Evolutionary conservation across 1,140 invertebrate genomes (phyloP).

Genomic region (Xylocopa sonorina): DNA sequence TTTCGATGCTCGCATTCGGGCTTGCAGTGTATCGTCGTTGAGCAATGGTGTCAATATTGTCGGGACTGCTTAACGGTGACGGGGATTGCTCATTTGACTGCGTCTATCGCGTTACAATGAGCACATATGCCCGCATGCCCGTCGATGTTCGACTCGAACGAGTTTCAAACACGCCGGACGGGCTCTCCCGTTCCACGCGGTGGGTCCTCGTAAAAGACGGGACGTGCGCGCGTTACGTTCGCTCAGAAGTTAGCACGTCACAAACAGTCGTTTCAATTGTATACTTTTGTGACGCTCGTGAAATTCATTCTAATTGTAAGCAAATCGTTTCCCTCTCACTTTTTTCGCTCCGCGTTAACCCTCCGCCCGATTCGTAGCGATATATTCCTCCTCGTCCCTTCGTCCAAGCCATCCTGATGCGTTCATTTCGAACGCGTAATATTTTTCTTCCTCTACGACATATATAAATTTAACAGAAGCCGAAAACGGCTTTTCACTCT

Average conservation of each 20-base stretch:
- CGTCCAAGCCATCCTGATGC: too few relatives aligned
- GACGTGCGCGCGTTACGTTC: slow-evolving; percentile 12
- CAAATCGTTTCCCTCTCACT: neutral
- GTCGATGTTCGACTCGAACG: slow-evolving; percentile 27
- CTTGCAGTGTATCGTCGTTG: too few relatives aligned
- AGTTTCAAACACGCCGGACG: slow-evolving; percentile 7
- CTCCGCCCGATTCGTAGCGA: too few relatives aligned
- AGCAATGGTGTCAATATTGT: slow-evolving; percentile 10
- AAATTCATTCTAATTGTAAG: neutral
- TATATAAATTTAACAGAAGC: too few relatives aligned
- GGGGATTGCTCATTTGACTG: slow-evolving; percentile 35
- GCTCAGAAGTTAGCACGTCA: neutral
- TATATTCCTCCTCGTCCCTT: too few relatives aligned
- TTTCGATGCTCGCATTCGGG: neutral
- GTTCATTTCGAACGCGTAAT: too few relatives aligned
- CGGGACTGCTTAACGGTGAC: neutral
- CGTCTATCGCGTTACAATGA: slow-evolving; percentile 32
- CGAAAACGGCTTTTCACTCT: too few relatives aligned
- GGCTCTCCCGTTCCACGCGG: slow-evolving; percentile 31
- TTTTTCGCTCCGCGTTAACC: neutral
- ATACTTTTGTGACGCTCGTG: neutral
- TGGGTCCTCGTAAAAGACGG: slow-evolving; percentile 42
- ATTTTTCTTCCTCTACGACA: too few relatives aligned
- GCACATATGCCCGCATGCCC: slow-evolving; percentile 44
- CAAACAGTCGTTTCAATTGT: neutral